Evolutionary conservation across 2,888 invertebrate genomes (phyloP).

Genomic region (Epistrophe grossulariae): DNA sequence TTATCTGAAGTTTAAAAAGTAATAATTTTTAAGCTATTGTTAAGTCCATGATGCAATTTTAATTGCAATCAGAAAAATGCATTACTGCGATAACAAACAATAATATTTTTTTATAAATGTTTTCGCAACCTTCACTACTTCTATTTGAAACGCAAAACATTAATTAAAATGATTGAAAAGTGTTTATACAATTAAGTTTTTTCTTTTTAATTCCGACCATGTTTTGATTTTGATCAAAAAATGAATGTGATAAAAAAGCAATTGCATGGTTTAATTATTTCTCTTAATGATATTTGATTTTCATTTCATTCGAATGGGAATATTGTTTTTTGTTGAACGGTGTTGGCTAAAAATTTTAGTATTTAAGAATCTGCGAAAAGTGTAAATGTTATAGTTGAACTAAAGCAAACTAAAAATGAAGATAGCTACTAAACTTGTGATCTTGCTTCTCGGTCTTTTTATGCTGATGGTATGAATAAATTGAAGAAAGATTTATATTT

Average conservation of each 20-base stretch:
- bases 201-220: not conserved
- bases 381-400: conserved; percentile 26
- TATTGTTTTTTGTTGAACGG: not conserved
- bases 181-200: not conserved
- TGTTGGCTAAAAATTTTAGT: conserved; percentile 7
- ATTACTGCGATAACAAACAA: not conserved
- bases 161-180: conserved; percentile 7
- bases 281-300: not conserved
- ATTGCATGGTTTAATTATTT: not conserved
- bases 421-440: conserved; percentile 41
- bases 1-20: not conserved
- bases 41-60: not conserved
- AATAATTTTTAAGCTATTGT: not conserved
- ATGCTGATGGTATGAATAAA: conserved; percentile 45
- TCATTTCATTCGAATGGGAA: not conserved
- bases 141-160: not conserved
- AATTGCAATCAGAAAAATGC: not conserved
- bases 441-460: conserved; percentile 46
- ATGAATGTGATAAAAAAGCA: not conserved
- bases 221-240: not conserved
- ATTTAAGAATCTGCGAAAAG: conserved; percentile 35
- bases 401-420: conserved; percentile 49
- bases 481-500: not conserved
- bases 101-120: not conserved
- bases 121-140: not conserved